Percentiles rank a stretch among this genome's conserved stretches.
Conservation (phyloP, 2,113 vertebrate genomes). For the Sturnira hondurensis region DNA sequence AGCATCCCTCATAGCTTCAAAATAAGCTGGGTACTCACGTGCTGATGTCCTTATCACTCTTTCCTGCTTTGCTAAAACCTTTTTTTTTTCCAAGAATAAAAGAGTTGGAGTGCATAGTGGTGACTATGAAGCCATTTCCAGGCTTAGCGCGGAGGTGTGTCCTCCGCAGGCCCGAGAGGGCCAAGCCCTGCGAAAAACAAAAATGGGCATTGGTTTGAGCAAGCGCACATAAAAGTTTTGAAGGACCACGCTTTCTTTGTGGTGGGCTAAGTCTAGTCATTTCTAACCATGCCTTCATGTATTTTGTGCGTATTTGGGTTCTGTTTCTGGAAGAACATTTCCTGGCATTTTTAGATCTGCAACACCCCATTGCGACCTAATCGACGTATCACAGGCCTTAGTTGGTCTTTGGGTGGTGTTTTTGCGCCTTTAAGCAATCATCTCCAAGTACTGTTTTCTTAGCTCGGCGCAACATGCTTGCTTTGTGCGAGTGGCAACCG, state of each 20-base stretch:
- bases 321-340: not conserved
- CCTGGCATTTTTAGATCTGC: not conserved
- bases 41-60: too few relatives aligned
- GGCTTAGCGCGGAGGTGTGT: not conserved
- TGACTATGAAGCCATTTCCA: too few relatives aligned
- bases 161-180: accelerated
- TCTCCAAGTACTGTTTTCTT: not conserved
- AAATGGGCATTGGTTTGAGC: not conserved
- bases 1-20: not conserved
- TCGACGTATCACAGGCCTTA: not conserved
- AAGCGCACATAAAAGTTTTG: not conserved
- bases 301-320: not conserved
- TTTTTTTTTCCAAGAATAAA: not conserved
- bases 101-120: not conserved
- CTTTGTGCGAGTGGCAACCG: not conserved
- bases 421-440: not conserved
- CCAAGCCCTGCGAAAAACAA: not conserved
- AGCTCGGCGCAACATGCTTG: not conserved
- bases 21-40: not conserved
- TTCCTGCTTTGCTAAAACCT: not conserved
- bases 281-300: not conserved
- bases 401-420: not conserved
- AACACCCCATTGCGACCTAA: not conserved
- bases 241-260: not conserved
- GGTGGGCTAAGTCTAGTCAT: not conserved